A percentile compares a stretch with the other conserved stretches of the same genome.
phyloP scores from a whole-genome alignment of 2,888 invertebrate genomes.

The Platerodrilus igneus region DNA sequence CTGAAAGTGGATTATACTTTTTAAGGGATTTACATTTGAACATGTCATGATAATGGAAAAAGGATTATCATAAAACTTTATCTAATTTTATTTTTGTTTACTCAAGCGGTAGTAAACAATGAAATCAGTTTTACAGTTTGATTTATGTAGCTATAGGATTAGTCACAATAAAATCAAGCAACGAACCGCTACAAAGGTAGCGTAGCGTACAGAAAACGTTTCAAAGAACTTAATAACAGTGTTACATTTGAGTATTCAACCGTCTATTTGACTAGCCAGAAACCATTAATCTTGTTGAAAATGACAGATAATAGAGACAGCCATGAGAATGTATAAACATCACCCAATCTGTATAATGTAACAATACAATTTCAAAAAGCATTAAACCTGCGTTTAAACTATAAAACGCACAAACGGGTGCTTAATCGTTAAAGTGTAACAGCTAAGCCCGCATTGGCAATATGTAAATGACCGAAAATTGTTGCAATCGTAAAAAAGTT shows the following conservation, averaged over 20 bases:
- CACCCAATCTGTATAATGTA: slow-evolving; percentile 41
- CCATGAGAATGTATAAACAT: slow-evolving; percentile 42
- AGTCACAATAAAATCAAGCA: no score
- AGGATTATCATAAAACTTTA: no score
- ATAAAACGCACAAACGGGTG: slow-evolving; percentile 41
- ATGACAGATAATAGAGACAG: slow-evolving; percentile 42
- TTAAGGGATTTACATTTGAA: no score
- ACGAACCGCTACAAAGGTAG: no score
- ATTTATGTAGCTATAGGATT: no score
- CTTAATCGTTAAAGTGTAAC: slow-evolving; percentile 40
- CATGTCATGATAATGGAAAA: no score
- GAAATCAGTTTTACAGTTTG: no score
- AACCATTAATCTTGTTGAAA: slow-evolving; percentile 39
- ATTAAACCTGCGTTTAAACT: slow-evolving; percentile 38
- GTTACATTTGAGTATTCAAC: slow-evolving; percentile 34
- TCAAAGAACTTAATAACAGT: no score
- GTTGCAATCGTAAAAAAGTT: slow-evolving; percentile 42
- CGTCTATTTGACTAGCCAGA: slow-evolving; percentile 24
- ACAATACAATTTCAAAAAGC: slow-evolving; percentile 41
- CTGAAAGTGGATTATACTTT: no score
- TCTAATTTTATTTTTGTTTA: no score
- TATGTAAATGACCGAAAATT: slow-evolving; percentile 43
- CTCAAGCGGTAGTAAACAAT: no score
- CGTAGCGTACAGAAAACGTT: no score
- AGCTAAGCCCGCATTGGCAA: slow-evolving; percentile 38